Conservation (phyloP, 2,888 invertebrate genomes). For the Atrina japonica region DNA sequence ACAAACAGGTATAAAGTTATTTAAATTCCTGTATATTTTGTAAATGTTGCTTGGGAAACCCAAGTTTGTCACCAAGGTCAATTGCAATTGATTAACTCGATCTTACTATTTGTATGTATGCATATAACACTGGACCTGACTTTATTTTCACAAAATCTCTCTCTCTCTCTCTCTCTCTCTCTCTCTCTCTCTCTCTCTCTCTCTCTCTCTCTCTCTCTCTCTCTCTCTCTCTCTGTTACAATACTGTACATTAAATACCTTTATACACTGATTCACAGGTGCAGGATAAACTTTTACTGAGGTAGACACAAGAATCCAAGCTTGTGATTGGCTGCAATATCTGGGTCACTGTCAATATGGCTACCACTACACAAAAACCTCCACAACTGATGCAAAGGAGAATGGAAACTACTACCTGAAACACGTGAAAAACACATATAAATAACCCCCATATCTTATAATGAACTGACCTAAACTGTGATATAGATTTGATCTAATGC, state of each 20-base stretch:
- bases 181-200: conserved; percentile 14
- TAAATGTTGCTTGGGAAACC: too few species aligned
- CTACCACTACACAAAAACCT: conserved; percentile 58
- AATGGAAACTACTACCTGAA: background rate
- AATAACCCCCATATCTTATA: too few species aligned
- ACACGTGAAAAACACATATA: too few species aligned
- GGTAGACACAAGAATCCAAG: conserved; percentile 60
- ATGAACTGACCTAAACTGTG: too few species aligned
- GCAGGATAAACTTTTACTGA: conserved; percentile 43
- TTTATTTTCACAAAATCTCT: too few species aligned
- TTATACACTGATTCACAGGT: conserved; percentile 50
- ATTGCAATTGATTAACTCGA: too few species aligned
- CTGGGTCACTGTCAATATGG: conserved; percentile 68
- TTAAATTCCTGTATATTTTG: too few species aligned
- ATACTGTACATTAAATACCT: conserved; percentile 11
- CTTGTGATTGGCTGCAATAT: conserved; percentile 63
- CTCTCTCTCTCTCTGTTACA: background rate
- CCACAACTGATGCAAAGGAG: conserved; percentile 45
- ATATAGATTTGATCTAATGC: too few species aligned
- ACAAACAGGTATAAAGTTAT: too few species aligned
- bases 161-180: conserved; percentile 5
- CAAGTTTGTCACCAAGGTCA: too few species aligned
- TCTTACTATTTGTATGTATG: too few species aligned
- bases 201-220: conserved; percentile 17
- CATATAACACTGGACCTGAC: too few species aligned